Conservation (phyloP, 2,797 vertebrate species). For the Notamacropus eugenii region DNA sequence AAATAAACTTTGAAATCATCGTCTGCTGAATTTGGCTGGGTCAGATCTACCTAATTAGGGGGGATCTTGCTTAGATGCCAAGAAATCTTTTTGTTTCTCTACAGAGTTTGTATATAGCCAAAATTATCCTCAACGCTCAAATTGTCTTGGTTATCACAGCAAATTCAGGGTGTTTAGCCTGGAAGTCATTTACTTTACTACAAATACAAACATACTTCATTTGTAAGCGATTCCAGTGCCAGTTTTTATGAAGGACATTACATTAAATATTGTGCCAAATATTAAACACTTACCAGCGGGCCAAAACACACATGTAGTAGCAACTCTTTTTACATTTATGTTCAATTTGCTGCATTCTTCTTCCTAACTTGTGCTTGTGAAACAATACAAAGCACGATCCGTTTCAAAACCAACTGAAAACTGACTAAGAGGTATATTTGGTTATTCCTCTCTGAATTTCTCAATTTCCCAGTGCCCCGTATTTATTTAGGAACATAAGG, state of each 20-base stretch:
- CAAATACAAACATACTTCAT: slow-evolving; percentile 6
- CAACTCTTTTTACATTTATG: not conserved
- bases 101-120: slow-evolving; percentile 6
- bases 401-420: slow-evolving; percentile 6
- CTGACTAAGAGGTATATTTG: not conserved
- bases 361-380: not conserved
- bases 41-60: slow-evolving; percentile 32
- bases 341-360: slow-evolving; percentile 26
- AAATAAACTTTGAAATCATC: slow-evolving; percentile 47
- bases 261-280: slow-evolving; percentile 14
- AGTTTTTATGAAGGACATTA: not conserved
- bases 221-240: not conserved
- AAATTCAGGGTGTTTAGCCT: not conserved
- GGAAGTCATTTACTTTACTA: not conserved
- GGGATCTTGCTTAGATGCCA: slow-evolving; percentile 20
- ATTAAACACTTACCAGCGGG: slow-evolving; percentile 41
- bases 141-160: not conserved
- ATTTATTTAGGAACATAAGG: slow-evolving; percentile 20
- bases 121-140: slow-evolving; percentile 2
- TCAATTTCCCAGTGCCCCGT: not conserved
- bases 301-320: slow-evolving; percentile 3
- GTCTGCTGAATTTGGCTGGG: slow-evolving; percentile 13
- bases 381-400: not conserved
- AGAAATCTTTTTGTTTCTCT: slow-evolving; percentile 26
- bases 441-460: not conserved